These are phyloP conservation scores for Myanophis thanlyinensis DNA, from an alignment of 2,113 vertebrate genomes.

Conservation along the genomic window DNA sequence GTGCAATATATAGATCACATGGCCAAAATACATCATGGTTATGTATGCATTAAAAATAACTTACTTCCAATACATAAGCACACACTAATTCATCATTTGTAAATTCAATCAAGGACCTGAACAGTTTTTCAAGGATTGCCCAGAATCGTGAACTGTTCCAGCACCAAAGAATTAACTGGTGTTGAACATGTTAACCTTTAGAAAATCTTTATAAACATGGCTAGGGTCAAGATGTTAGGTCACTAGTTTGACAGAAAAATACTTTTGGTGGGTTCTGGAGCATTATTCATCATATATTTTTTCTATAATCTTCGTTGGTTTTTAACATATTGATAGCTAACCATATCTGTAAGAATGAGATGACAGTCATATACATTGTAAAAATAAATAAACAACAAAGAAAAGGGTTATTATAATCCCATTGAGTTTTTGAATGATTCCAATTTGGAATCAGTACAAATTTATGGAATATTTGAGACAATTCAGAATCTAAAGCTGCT, in stretches of 20 bases:
- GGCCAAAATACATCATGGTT: slow-evolving; percentile 18
- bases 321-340: too few relatives aligned
- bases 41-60: neutral
- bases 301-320: too few relatives aligned
- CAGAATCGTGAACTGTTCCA: neutral
- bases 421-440: slow-evolving; percentile 28
- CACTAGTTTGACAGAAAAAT: neutral
- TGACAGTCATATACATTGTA: too few relatives aligned
- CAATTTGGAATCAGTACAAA: slow-evolving; percentile 47
- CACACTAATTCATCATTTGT: neutral
- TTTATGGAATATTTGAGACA: slow-evolving; percentile 43
- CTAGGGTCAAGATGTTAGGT: neutral
- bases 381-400: neutral
- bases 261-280: neutral
- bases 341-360: too few relatives aligned
- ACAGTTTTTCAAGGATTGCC: neutral
- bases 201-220: neutral
- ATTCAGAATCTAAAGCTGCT: slow-evolving; percentile 38
- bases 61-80: neutral
- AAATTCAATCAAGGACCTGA: neutral
- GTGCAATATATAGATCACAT: slow-evolving; percentile 28
- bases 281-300: too few relatives aligned
- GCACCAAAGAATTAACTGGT: neutral
- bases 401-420: slow-evolving; percentile 20
- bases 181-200: neutral